These are phyloP conservation scores for Indicator indicator DNA, from an alignment of 2,113 vertebrate species.

Conservation along the genomic window DNA sequence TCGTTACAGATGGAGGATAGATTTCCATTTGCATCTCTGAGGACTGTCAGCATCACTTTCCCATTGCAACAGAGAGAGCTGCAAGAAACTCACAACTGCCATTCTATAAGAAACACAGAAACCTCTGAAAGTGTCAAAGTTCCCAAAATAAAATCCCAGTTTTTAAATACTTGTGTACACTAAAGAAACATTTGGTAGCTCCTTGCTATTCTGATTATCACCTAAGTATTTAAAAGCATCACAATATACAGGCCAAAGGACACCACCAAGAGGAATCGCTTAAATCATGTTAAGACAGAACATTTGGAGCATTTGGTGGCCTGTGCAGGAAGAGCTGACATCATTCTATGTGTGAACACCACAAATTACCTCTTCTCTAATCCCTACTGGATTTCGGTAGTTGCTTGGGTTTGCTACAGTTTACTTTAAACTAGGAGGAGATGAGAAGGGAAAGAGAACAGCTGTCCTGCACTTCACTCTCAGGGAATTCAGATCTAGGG, in stretches of 20 bases:
- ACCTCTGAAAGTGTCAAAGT: background rate
- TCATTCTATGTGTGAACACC: background rate
- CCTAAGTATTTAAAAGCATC: background rate
- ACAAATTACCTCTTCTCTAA: background rate
- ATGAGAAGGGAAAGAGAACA: background rate
- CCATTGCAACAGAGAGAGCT: fast-evolving
- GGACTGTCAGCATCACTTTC: background rate
- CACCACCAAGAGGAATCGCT: background rate
- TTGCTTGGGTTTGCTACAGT: background rate
- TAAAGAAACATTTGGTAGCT: background rate
- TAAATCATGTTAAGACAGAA: background rate
- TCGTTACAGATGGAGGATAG: background rate
- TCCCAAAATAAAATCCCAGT: fast-evolving
- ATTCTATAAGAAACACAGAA: fast-evolving
- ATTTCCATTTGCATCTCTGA: background rate
- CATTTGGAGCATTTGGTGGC: background rate
- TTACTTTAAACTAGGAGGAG: background rate
- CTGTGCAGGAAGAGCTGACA: background rate
- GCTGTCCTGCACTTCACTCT: background rate
- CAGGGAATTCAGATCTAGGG: background rate
- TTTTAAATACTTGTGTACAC: background rate
- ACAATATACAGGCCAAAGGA: background rate
- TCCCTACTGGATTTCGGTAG: background rate
- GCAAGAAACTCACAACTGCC: fast-evolving
- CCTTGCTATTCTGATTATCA: background rate